These are phyloP conservation scores for Petrolisthes cinctipes DNA, from an alignment of 2,888 invertebrate species.

Conservation along the genomic window DNA sequence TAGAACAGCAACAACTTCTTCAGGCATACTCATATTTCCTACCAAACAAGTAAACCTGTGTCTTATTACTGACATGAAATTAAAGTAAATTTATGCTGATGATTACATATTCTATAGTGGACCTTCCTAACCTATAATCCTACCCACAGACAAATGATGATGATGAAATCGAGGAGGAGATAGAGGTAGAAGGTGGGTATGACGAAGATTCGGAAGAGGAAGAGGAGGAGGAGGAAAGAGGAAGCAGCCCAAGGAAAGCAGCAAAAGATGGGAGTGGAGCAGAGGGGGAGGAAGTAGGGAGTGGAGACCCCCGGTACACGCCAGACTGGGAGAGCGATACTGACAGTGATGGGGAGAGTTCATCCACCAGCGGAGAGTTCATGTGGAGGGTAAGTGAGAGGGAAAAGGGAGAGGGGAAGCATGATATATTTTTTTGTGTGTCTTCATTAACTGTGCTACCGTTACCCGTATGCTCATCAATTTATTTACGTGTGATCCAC, in stretches of 20 bases:
- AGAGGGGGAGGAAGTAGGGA: constrained; percentile 34
- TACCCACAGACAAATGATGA: constrained; percentile 27
- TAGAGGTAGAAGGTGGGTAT: constrained; percentile 55
- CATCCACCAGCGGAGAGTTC: constrained; percentile 83
- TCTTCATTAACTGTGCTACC: background rate
- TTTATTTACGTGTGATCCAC: background rate
- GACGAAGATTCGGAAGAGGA: constrained; percentile 65
- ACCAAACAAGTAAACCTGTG: too few species aligned
- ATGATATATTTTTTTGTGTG: background rate
- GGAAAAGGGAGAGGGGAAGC: constrained; percentile 62
- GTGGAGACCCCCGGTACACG: constrained; percentile 69
- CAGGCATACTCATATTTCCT: too few species aligned
- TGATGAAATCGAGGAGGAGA: constrained; percentile 58
- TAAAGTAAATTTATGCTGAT: too few species aligned
- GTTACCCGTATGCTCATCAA: background rate
- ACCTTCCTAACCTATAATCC: too few species aligned
- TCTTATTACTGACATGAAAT: too few species aligned
- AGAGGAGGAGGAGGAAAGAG: constrained; percentile 61
- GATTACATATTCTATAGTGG: background rate
- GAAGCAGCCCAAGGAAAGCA: background rate
- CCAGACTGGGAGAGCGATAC: constrained; percentile 81
- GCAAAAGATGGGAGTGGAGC: constrained; percentile 59
- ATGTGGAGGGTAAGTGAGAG: constrained; percentile 80
- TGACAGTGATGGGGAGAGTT: constrained; percentile 70
- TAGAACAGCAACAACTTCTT: too few species aligned